Conservation (phyloP, 1,140 invertebrate genomes). For the Arion vulgaris region DNA sequence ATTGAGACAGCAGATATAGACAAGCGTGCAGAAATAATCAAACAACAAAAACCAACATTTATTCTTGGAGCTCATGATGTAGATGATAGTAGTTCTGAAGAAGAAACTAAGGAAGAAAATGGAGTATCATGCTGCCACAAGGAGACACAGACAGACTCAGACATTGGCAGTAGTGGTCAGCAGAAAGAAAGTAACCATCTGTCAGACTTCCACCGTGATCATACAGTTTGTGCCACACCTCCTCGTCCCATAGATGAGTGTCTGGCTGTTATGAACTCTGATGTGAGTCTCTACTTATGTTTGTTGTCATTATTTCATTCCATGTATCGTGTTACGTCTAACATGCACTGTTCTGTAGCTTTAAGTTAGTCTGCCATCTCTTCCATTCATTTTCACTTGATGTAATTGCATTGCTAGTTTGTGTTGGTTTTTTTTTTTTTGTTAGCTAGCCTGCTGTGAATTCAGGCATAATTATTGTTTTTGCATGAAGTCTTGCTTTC, state of each 20-base stretch:
- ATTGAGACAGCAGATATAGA: background rate
- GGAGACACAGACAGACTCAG: constrained; percentile 31
- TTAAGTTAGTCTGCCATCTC: no score
- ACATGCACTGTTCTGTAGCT: no score
- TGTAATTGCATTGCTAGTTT: no score
- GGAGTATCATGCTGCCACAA: constrained; percentile 58
- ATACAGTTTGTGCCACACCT: constrained; percentile 6
- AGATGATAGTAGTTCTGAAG: constrained; percentile 47
- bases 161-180: background rate
- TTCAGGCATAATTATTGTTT: no score
- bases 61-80: constrained; percentile 51
- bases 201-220: background rate
- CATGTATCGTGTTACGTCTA: no score
- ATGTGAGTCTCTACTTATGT: constrained; percentile 48
- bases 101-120: constrained; percentile 72
- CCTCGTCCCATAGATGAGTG: constrained; percentile 80
- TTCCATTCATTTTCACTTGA: no score
- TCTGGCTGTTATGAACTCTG: constrained; percentile 77
- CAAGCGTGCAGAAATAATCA: background rate
- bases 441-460: no score
- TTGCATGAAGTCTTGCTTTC: no score
- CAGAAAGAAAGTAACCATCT: background rate
- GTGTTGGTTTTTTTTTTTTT: no score
- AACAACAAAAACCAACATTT: constrained; percentile 27
- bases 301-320: background rate